Evolutionary conservation across 2,113 vertebrate species (phyloP).

Genomic region (Dasyurus viverrinus): DNA sequence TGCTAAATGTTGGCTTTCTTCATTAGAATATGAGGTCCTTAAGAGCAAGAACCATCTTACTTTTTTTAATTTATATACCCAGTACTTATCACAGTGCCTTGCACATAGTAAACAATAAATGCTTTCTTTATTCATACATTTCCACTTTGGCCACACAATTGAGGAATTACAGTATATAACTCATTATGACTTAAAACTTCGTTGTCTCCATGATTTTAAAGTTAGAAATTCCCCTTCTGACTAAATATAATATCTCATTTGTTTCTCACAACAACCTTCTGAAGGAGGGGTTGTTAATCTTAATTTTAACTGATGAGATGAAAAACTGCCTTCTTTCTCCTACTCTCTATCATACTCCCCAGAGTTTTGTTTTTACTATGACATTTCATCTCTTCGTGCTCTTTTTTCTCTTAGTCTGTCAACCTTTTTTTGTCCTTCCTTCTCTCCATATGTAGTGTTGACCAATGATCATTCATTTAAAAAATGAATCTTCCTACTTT

Average conservation of each 20-base stretch:
- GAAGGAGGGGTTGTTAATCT: too few relatives aligned
- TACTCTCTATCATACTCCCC: background rate
- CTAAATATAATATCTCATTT: background rate
- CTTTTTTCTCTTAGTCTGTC: background rate
- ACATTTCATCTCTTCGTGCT: background rate
- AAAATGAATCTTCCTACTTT: background rate
- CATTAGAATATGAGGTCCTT: background rate
- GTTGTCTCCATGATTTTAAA: background rate
- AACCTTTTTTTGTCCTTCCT: background rate
- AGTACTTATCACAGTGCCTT: background rate
- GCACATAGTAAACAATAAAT: background rate
- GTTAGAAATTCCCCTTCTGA: background rate
- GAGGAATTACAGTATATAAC: background rate
- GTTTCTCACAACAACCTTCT: too few relatives aligned
- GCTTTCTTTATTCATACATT: background rate
- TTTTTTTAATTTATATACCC: background rate
- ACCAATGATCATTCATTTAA: background rate
- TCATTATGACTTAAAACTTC: background rate
- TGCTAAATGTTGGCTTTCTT: background rate
- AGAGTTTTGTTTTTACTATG: background rate
- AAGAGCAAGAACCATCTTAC: background rate
- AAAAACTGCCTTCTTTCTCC: background rate
- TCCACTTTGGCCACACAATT: background rate
- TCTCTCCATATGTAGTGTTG: background rate
- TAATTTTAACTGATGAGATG: too few relatives aligned